These are phyloP conservation scores for Frankliniella intonsa DNA, from an alignment of 2,888 invertebrate species.

Conservation along the genomic window DNA sequence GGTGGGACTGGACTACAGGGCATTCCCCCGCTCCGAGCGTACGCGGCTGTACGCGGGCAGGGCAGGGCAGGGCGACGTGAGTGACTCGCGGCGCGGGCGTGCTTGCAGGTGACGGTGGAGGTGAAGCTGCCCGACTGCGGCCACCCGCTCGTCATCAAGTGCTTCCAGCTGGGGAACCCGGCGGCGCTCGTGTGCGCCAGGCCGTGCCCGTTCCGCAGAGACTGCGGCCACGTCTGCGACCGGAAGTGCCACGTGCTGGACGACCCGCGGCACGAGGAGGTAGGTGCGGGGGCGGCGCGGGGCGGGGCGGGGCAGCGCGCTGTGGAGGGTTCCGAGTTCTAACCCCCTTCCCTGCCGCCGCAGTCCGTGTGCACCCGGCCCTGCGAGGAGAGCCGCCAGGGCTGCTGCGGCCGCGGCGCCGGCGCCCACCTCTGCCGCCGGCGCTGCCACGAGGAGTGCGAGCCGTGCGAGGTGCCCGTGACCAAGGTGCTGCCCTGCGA, in stretches of 20 bases:
- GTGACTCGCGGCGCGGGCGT: no score
- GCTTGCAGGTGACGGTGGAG: neutral
- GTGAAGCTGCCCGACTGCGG: neutral
- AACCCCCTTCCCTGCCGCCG: no score
- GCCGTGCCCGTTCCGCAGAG: slow-evolving; percentile 43
- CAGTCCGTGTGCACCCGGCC: no score
- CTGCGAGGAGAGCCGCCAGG: no score
- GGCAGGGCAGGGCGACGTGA: no score
- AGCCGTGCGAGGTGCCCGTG: slow-evolving; percentile 38
- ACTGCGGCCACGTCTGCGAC: slow-evolving; percentile 48
- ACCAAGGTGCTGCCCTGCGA: slow-evolving; percentile 41
- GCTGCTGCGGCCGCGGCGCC: no score
- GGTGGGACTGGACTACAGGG: neutral
- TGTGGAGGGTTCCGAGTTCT: no score
- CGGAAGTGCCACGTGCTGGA: slow-evolving; percentile 44
- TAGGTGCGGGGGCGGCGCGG: neutral
- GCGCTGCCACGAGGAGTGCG: slow-evolving; percentile 40
- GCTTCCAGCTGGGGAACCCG: slow-evolving; percentile 37
- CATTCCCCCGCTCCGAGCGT: no score
- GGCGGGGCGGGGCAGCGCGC: no score
- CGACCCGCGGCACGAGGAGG: slow-evolving; percentile 42
- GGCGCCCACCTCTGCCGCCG: neutral
- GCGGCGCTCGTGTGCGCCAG: slow-evolving; percentile 31
- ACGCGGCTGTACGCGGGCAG: no score
- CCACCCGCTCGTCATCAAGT: neutral